phyloP scores from a whole-genome alignment of 1,140 invertebrate species.

The Drosophila nannoptera region DNA sequence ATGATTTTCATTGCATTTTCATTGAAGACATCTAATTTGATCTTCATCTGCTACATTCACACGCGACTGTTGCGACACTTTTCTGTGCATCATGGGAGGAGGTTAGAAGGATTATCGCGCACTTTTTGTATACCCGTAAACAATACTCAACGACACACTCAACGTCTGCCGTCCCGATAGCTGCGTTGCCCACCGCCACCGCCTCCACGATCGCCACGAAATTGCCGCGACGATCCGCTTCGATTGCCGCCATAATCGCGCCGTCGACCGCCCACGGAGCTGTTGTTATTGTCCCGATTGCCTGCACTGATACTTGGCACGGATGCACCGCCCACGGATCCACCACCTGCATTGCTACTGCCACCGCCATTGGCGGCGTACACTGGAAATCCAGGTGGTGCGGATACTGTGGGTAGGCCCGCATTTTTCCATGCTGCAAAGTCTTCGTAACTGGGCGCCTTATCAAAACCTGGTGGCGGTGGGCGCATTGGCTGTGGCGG shows the following conservation, averaged over 20 bases:
- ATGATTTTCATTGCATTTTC: constrained; percentile 5
- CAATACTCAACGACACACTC: constrained; percentile 46
- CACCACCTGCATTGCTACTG: constrained; percentile 39
- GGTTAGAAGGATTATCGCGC: constrained; percentile 31
- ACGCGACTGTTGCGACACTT: constrained; percentile 47
- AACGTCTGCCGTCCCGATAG: constrained; percentile 69
- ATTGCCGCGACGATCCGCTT: constrained; percentile 62
- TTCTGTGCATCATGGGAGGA: constrained; percentile 26
- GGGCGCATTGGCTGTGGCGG: constrained; percentile 79
- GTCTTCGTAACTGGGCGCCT: constrained; percentile 89
- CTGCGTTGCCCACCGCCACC: constrained; percentile 59
- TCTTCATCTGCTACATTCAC: constrained; percentile 19
- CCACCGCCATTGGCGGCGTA: constrained; percentile 61
- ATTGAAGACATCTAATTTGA: constrained; percentile 9
- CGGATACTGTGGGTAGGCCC: constrained; percentile 61
- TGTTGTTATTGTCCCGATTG: constrained; percentile 65
- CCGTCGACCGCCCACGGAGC: constrained; percentile 61
- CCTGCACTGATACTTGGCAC: constrained; percentile 44
- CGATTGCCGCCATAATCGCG: constrained; percentile 58
- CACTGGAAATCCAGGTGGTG: constrained; percentile 66
- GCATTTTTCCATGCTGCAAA: constrained; percentile 92
- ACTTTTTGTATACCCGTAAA: constrained; percentile 49
- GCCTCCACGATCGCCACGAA: constrained; percentile 52
- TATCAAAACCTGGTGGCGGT: constrained; percentile 81
- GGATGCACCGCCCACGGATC: constrained; percentile 22